Percentiles rank a stretch among this genome's conserved stretches.
Conservation (phyloP, 2,113 vertebrate genomes). For the Sula dactylatra region DNA sequence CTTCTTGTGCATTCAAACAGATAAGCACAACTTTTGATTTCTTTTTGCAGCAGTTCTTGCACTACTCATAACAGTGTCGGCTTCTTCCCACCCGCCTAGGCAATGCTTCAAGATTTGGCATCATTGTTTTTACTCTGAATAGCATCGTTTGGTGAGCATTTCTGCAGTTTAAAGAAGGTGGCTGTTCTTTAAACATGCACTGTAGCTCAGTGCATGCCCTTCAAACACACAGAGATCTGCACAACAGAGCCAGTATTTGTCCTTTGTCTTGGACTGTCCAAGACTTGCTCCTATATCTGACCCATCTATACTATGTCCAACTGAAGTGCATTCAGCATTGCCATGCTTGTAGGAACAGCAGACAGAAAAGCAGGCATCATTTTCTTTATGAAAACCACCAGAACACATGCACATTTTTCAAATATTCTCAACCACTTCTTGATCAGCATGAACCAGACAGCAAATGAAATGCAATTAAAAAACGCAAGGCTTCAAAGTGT, state of each 20-base stretch:
- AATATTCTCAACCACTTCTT: not conserved
- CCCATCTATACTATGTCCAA: not conserved
- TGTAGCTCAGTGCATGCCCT: not conserved
- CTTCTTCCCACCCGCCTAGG: not conserved
- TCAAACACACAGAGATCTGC: not conserved
- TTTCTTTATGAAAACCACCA: not conserved
- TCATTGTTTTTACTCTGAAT: not conserved
- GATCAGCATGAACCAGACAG: not conserved
- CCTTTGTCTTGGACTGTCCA: not conserved
- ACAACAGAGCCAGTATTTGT: not conserved
- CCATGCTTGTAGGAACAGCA: not conserved
- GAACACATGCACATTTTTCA: not conserved
- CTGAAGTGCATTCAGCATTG: not conserved
- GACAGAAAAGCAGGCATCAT: not conserved
- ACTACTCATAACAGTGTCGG: fast-evolving
- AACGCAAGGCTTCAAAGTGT: not conserved
- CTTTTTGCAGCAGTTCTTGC: not conserved
- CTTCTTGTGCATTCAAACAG: not conserved
- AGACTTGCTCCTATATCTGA: not conserved
- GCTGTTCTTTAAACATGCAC: too few species aligned
- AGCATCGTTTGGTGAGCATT: not conserved
- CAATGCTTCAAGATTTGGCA: not conserved
- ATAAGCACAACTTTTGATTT: not conserved
- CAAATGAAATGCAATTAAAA: not conserved
- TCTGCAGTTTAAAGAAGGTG: not conserved